Base-by-base conservation (phyloP, 2,113 vertebrate genomes). In the Leiothrix lutea region DNA sequence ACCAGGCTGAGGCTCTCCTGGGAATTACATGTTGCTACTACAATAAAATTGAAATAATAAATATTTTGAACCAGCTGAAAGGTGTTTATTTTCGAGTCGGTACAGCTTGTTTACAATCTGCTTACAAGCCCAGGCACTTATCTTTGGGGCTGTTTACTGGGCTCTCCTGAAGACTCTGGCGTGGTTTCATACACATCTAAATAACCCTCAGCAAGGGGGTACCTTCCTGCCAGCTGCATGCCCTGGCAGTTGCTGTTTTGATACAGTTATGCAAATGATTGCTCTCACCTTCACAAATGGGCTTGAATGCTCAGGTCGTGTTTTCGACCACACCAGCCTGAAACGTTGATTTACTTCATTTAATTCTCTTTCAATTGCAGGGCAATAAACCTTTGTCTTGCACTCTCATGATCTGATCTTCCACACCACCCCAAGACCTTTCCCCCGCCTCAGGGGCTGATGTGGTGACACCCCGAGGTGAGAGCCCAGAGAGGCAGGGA, bases 211-310 rank as follows among this genome's bases (percentile, higher is more conserved):
- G 47, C 4, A 3, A 66, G 45, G 48, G 44, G 3, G n/a, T 44
- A 61, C 70, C 85, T 94, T 86, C 92, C 94, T 78, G 73, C 95
- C 95, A 94, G 95, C 96, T 96, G 93, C 1, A 0, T 21, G 73
- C 17, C 4, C 11, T 1, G 79, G 48, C 90, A 2, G 94, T 88
- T 96, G 40, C 40, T 40, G 93, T 92, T 97, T 94, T 97, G 88
- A 90, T 54, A 78, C 75, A 74, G 65, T 35, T 94, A 97, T 96
- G 94, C 96, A 97, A 97, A 96, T 92, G 15, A 47, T 83, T 70
- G 5, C 14, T 64, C 83, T 53, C 3, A 0, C 47, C 72, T 86
- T 65, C 6, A 19, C 64, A 64, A 80, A 45, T 4, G 19, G 36
- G 31, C 48, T 54, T 54, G 53, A 25, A 83, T 22, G 35, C 50